Percentiles rank a stretch among this genome's conserved stretches.
These are phyloP conservation scores for Tryphoninae sp. DNA, from an alignment of 2,888 invertebrate species.

Conservation along the genomic window DNA sequence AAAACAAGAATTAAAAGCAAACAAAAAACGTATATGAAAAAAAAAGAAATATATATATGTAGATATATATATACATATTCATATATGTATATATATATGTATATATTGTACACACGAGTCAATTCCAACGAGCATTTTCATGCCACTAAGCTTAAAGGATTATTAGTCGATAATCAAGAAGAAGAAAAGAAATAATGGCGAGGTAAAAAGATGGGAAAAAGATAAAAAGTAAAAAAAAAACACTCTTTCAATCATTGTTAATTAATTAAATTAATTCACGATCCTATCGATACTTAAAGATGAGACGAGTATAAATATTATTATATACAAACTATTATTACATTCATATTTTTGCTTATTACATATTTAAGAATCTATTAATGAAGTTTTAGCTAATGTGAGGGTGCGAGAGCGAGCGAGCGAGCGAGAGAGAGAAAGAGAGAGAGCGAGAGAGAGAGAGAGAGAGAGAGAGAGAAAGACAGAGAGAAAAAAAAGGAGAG, in stretches of 20 bases:
- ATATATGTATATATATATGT: conserved; percentile 49
- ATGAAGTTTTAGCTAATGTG: conserved; percentile 74
- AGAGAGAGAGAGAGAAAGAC: conserved; percentile 21
- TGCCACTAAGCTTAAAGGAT: conserved; percentile 80
- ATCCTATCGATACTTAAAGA: conserved; percentile 78
- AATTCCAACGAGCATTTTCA: conserved; percentile 81
- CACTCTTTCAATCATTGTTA: conserved; percentile 80
- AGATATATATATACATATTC: conserved; percentile 50
- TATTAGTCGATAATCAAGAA: conserved; percentile 72
- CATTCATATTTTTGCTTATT: conserved; percentile 81
- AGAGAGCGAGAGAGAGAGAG: conserved; percentile 28
- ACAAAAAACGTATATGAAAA: conserved; percentile 37
- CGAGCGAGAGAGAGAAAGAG: conserved; percentile 21
- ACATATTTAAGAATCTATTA: conserved; percentile 78
- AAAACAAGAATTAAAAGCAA: conserved; percentile 37
- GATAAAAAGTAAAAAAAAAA: conserved; percentile 65
- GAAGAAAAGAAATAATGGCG: conserved; percentile 36
- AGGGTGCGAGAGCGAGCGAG: conserved; percentile 55
- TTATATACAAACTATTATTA: conserved; percentile 78
- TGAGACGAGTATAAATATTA: conserved; percentile 70
- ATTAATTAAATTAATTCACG: conserved; percentile 75
- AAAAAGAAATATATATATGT: conserved; percentile 57
- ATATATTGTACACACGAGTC: conserved; percentile 80
- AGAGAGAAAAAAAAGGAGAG: conserved; percentile 34
- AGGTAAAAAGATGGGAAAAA: conserved; percentile 46